A percentile compares a stretch with the other conserved stretches of the same genome.
Evolutionary conservation across 2,888 invertebrate genomes (phyloP).

Genomic region (Scaeva pyrastri): DNA sequence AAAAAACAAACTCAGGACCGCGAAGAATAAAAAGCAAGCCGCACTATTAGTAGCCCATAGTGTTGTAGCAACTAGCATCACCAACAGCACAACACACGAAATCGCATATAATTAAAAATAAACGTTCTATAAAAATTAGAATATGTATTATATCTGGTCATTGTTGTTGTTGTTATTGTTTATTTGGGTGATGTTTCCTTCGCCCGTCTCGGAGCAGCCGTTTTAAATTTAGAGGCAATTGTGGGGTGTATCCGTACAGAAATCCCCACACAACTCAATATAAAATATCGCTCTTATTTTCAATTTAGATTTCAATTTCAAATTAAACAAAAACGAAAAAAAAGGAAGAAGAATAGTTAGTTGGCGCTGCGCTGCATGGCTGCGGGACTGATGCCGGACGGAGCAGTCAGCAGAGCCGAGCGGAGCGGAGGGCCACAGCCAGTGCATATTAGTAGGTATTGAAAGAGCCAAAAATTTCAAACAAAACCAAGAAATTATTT

Average conservation of each 20-base stretch:
- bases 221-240: conserved; percentile 71
- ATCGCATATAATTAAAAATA: conserved; percentile 83
- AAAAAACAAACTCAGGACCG: conserved; percentile 45
- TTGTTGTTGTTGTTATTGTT: conserved; percentile 44
- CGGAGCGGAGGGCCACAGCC: too few species aligned
- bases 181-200: conserved; percentile 49
- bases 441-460: conserved; percentile 39
- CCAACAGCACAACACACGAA: conserved; percentile 78
- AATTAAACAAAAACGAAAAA: neutral
- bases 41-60: conserved; percentile 44
- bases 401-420: too few species aligned
- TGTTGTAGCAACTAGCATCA: neutral
- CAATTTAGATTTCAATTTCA: conserved; percentile 31
- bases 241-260: conserved; percentile 43
- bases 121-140: conserved; percentile 83
- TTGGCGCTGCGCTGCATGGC: conserved; percentile 31
- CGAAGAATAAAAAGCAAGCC: conserved; percentile 60
- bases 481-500: conserved; percentile 57
- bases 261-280: conserved; percentile 59
- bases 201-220: conserved; percentile 40
- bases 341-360: conserved; percentile 52
- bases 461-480: conserved; percentile 58
- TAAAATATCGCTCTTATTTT: conserved; percentile 52
- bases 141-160: conserved; percentile 65
- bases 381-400: conserved; percentile 22